Percentiles rank a stretch among this genome's conserved stretches.
phyloP scores from a whole-genome alignment of 2,888 invertebrate species.

The Nymphalis c-album region DNA sequence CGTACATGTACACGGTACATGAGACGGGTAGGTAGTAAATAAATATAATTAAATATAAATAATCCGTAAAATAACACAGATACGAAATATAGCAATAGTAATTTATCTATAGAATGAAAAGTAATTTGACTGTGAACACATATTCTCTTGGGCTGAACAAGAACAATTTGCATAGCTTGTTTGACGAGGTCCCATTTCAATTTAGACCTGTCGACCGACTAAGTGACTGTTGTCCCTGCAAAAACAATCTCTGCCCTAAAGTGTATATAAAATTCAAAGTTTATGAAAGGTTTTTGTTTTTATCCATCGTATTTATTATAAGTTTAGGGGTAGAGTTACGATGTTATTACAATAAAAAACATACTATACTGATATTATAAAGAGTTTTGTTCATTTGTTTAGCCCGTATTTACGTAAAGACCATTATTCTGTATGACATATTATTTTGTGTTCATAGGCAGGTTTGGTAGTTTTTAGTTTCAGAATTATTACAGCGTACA shows the following conservation, averaged over 20 bases:
- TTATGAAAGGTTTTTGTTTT: background rate
- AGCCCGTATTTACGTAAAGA: too few relatives aligned
- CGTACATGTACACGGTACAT: too few relatives aligned
- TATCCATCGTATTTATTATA: background rate
- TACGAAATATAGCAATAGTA: background rate
- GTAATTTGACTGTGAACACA: background rate
- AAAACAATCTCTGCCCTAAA: constrained; percentile 6
- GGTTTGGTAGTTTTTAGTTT: too few relatives aligned
- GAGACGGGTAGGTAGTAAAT: too few relatives aligned
- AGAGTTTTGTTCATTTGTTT: too few relatives aligned
- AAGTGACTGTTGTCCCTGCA: constrained; percentile 3
- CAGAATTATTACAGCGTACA: too few relatives aligned
- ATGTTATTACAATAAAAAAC: too few relatives aligned
- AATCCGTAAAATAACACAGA: background rate
- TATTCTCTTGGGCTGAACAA: background rate
- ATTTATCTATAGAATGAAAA: background rate
- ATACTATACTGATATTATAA: too few relatives aligned
- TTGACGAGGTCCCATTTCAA: constrained; percentile 51
- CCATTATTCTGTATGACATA: too few relatives aligned
- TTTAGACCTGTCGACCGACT: constrained; percentile 16
- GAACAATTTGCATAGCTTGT: constrained; percentile 8
- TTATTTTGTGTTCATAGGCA: too few relatives aligned
- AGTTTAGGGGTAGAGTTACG: too few relatives aligned
- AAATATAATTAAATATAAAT: background rate
- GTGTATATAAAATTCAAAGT: constrained; percentile 4